Evolutionary conservation across 1,140 invertebrate genomes (phyloP).

Genomic region (Drosophila busckii): DNA sequence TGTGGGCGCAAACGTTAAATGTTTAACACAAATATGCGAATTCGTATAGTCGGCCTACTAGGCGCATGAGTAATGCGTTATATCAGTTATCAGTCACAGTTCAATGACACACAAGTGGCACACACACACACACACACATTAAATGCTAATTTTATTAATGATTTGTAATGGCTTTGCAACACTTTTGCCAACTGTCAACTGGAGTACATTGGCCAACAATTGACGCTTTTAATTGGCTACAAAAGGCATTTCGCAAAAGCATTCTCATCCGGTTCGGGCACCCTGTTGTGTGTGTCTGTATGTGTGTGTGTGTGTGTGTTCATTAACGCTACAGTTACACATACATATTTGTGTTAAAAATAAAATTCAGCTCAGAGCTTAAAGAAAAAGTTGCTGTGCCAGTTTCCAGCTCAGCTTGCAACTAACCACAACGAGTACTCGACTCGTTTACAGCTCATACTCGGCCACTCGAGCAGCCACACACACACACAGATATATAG

Average conservation of each 20-base stretch:
- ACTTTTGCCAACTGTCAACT: conserved; percentile 44
- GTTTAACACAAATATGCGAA: conserved; percentile 65
- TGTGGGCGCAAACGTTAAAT: conserved; percentile 9
- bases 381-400: conserved; percentile 76
- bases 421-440: conserved; percentile 6
- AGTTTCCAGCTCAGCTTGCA: conserved; percentile 35
- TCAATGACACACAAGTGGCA: conserved; percentile 56
- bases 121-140: conserved; percentile 31
- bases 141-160: conserved; percentile 65
- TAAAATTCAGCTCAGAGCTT: conserved; percentile 36
- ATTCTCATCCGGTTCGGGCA: conserved; percentile 70
- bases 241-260: conserved; percentile 44
- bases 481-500: conserved; percentile 14
- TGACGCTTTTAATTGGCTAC: conserved; percentile 62
- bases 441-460: conserved; percentile 4
- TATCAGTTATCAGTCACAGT: conserved; percentile 12
- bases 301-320: conserved; percentile 52
- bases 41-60: conserved; percentile 23
- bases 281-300: conserved; percentile 37
- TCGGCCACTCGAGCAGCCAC: conserved; percentile 11
- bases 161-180: conserved; percentile 56
- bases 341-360: conserved; percentile 14
- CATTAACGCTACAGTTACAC: conserved; percentile 68
- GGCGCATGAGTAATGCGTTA: conserved; percentile 40
- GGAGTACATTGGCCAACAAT: conserved; percentile 57